These are phyloP conservation scores for Tinamus major DNA, from an alignment of 2,797 vertebrate genomes.

Conservation along the genomic window DNA sequence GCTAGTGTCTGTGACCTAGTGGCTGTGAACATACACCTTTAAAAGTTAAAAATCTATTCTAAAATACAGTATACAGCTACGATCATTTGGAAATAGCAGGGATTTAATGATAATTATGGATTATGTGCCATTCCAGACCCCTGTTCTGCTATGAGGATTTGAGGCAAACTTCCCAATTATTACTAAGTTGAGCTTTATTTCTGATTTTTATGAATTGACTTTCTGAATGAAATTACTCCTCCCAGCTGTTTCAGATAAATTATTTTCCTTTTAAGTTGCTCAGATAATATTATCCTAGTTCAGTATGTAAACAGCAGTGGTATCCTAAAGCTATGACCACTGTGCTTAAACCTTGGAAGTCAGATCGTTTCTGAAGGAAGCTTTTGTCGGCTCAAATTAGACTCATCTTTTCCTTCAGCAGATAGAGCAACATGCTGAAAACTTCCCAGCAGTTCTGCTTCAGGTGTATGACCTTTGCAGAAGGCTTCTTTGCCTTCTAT, in stretches of 20 bases:
- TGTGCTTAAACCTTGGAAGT: neutral
- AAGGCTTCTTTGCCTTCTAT: neutral
- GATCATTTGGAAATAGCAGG: neutral
- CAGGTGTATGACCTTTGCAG: neutral
- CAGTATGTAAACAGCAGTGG: neutral
- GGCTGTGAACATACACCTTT: neutral
- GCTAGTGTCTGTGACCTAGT: no score
- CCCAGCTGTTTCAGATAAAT: neutral
- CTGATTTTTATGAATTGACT: neutral
- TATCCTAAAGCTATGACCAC: neutral
- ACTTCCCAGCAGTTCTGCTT: neutral
- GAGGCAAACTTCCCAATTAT: neutral
- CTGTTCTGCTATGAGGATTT: neutral
- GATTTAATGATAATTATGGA: neutral
- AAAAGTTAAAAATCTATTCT: neutral
- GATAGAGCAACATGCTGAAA: neutral
- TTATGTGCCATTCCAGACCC: neutral
- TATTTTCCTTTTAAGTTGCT: neutral
- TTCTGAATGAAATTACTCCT: neutral
- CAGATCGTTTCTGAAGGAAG: neutral
- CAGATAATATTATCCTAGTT: neutral
- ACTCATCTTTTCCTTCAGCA: neutral
- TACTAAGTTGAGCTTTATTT: accelerated
- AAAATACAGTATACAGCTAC: neutral
- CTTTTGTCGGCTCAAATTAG: neutral